Evolutionary conservation across 2,113 vertebrate genomes (phyloP).

Genomic region (Rallus limicola): DNA sequence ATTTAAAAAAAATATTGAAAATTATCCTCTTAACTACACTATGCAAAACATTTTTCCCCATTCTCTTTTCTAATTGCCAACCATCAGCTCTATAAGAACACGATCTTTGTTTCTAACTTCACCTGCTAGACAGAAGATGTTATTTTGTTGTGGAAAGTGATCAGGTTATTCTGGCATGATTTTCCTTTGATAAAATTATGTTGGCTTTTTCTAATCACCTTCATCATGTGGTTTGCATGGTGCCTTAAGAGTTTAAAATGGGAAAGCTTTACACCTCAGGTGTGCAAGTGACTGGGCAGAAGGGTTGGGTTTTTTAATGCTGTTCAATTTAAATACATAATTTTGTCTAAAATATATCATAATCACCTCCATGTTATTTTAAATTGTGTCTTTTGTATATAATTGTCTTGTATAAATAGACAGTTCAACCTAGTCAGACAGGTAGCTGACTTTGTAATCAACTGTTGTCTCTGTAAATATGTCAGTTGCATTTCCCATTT

Average conservation of each 20-base stretch:
- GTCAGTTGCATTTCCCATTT: neutral
- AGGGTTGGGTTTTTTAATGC: accelerated
- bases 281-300: neutral
- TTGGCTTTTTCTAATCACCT: neutral
- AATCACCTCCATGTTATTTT: neutral
- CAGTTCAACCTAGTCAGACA: neutral
- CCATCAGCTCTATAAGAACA: neutral
- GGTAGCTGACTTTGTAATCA: neutral
- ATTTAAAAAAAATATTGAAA: neutral
- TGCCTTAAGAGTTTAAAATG: neutral
- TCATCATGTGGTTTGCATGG: neutral
- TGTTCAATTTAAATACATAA: neutral
- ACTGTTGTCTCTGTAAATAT: neutral
- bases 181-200: neutral
- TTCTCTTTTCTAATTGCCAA: neutral
- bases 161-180: neutral
- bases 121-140: neutral
- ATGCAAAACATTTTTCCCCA: neutral
- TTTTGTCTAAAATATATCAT: neutral
- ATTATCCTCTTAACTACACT: neutral
- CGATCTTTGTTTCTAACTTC: neutral
- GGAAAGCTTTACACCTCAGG: neutral
- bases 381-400: neutral
- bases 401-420: neutral
- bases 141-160: neutral